These are phyloP conservation scores for Mythimna loreyi DNA, from an alignment of 2,888 invertebrate species.

Conservation along the genomic window DNA sequence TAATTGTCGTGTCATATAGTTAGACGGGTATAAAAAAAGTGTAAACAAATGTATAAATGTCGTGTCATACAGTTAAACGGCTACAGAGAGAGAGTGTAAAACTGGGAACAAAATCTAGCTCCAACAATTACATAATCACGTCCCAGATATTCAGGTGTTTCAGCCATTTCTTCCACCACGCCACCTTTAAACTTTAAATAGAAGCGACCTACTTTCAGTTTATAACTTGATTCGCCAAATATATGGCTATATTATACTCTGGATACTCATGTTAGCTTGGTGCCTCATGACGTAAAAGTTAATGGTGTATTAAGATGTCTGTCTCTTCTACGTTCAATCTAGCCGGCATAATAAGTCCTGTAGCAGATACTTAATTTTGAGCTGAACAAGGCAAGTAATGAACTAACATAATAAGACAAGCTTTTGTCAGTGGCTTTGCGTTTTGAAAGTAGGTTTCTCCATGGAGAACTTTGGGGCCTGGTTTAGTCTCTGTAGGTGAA, in stretches of 20 bases:
- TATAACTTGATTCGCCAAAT: conserved; percentile 48
- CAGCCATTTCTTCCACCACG: conserved; percentile 45
- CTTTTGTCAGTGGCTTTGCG: neutral
- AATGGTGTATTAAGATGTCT: neutral
- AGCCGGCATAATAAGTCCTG: neutral
- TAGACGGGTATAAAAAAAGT: neutral
- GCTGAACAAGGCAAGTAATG: no score
- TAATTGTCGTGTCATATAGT: no score
- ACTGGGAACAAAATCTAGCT: conserved; percentile 1
- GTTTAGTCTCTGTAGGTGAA: no score
- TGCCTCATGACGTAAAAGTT: conserved; percentile 1
- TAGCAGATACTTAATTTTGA: neutral
- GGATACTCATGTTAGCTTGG: conserved; percentile 12
- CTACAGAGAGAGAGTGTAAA: neutral
- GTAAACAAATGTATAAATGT: neutral
- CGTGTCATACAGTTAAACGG: neutral
- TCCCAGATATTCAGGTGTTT: conserved; percentile 44
- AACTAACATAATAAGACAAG: neutral
- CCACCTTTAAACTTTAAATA: conserved; percentile 50
- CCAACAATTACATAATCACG: conserved; percentile 23
- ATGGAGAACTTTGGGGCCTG: no score
- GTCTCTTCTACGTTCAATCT: neutral
- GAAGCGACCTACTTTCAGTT: conserved; percentile 49
- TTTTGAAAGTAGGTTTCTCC: no score
- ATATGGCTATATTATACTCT: conserved; percentile 14